Evolutionary conservation across 1,140 invertebrate genomes (phyloP), one percentile per base, ranked within the genome.

Genomic region (Drosophila neocordata): DNA sequence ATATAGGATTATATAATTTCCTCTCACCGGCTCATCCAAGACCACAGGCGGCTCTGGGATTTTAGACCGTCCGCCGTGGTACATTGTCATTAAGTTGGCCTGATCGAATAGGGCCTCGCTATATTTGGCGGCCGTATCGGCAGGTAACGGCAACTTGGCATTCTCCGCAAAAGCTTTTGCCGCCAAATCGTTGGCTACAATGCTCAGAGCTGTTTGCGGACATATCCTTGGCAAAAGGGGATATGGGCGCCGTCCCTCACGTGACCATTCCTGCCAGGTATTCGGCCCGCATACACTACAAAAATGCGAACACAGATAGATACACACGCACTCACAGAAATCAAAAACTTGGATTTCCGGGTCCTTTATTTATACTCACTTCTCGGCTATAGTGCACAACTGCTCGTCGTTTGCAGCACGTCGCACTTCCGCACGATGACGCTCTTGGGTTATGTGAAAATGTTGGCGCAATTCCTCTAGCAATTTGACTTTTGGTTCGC

Each of bases 371-470:
- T 3, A 8, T 1, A 91, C 94, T 94, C 94, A 97, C 97, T 96
- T 95, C 90, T 97, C 95, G 79, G 97, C 96, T 92, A 98, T 96
- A 53, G 96, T 96, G 77, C 95, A 94, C 59, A 98, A 92, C 91
- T 96, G 95, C 91, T 98, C 97, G 93, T 98, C 97, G 93, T 97
- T 98, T 65, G 96, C 95, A 71, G 96, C 97, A 89, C 97, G 94
- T 69, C 97, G 93, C 77, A 98, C 94, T 93, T 98, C 97, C 68
- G 97, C 97, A 77, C 96, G 95, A 92, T 98, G 97, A 75, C 97
- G 94, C 92, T 98, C 97, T 89, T 95, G 94, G 56, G 96, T 95
- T 91, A 98, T 98, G 92, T 96, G 96, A 76, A 98, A 94, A 89
- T 95, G 93, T 87, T 94, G 94, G 80, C 96, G 95, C 65, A 98